These are phyloP conservation scores for Leptothorax acervorum DNA, from an alignment of 2,888 invertebrate genomes.

Conservation along the genomic window DNA sequence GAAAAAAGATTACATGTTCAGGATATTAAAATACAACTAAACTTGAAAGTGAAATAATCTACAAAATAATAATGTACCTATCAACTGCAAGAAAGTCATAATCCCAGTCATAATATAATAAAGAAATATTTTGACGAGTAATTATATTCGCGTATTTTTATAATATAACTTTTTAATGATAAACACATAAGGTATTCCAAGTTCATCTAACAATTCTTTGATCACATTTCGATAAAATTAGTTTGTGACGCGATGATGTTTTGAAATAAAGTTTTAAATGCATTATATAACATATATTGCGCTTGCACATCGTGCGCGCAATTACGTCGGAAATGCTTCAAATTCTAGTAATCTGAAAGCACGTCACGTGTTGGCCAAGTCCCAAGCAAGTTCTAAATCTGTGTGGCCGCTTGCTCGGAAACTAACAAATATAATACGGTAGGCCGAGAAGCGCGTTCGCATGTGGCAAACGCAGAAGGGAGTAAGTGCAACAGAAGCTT, in stretches of 20 bases:
- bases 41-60: slow-evolving; percentile 9
- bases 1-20: neutral
- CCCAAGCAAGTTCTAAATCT: slow-evolving; percentile 55
- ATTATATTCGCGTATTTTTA: neutral
- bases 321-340: slow-evolving; percentile 48
- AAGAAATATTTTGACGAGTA: neutral
- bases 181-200: neutral
- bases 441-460: slow-evolving; percentile 28
- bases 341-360: slow-evolving; percentile 44
- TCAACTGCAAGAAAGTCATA: neutral
- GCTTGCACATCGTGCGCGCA: slow-evolving; percentile 5
- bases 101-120: too few species aligned
- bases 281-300: slow-evolving; percentile 3
- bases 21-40: neutral
- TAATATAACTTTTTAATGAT: neutral
- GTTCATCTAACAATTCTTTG: neutral
- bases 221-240: neutral
- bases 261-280: slow-evolving; percentile 8
- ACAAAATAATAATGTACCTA: neutral
- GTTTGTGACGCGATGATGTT: neutral
- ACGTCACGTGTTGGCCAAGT: slow-evolving; percentile 52
- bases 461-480: slow-evolving; percentile 6
- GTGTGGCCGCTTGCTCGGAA: slow-evolving; percentile 36
- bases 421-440: slow-evolving; percentile 53
- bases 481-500: slow-evolving; percentile 45